Evolutionary conservation across 2,113 vertebrate species (phyloP), one percentile per base, ranked within the genome.

Genomic region (Maccullochella peelii): DNA sequence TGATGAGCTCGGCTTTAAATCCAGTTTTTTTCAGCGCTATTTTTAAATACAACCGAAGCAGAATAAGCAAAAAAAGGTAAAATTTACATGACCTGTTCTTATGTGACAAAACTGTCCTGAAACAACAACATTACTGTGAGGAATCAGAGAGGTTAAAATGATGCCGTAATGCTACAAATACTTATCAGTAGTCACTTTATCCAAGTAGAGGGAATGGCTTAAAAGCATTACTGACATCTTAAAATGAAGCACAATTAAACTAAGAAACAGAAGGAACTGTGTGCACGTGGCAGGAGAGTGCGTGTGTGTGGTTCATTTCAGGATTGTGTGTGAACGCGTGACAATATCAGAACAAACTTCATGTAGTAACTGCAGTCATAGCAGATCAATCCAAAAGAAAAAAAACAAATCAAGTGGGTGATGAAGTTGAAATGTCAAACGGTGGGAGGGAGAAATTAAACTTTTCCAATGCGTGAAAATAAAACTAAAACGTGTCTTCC

Each of bases 161-260:
- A 84, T 50, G 90, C 88, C 58, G 78, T 65, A 77, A 83, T 30
- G 86, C 86, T 86, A 84, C 81, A 88, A 25, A 58, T 72, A 71
- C 75, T 77, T 80, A 86, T 94, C 91, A 88, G 91, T 91, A 94
- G 91, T 92, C 80, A 83, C 75, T 58, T 65, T 59, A 49, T 87
- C 58, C 58, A 84, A 70, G 65, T 77, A 80, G 58, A 76, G 63
- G 80, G 84, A 78, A 83, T 55, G 84, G 69, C 78, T 81, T 89
- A 55, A 86, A 91, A 91, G 87, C 27, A 61, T 85, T 23, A 86
- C 82, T 50, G 80, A 75, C 70, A n/a, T 77, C 69, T 82, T 72
- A 69, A 83, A 33, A 76, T 57, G 23, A 72, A 76, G 52, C 78
- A 63, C 55, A 81, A n/a, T 11, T 42, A 9, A 76, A 44, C 65